phyloP scores from a whole-genome alignment of 2,797 vertebrate species.

The Bradypus variegatus region DNA sequence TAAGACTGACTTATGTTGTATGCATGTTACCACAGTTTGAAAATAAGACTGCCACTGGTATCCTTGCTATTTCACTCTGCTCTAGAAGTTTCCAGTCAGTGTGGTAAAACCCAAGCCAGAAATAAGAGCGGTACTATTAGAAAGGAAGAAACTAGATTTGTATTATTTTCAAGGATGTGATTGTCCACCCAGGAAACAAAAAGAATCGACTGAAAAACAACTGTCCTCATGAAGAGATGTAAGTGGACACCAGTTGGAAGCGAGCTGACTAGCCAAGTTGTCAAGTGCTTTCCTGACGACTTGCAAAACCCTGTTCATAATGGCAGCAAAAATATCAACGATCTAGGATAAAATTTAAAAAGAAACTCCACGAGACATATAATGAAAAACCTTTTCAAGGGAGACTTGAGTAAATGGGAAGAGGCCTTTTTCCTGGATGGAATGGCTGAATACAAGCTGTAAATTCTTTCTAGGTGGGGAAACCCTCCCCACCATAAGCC shows the following conservation, averaged over 20 bases:
- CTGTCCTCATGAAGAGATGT: background rate
- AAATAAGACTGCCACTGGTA: background rate
- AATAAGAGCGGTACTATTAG: background rate
- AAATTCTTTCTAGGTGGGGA: background rate
- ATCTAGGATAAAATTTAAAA: background rate
- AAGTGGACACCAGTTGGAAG: background rate
- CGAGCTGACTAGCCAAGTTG: too few species aligned
- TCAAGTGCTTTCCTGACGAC: background rate
- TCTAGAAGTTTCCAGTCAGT: background rate
- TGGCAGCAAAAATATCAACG: background rate
- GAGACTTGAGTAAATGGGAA: background rate
- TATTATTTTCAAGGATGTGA: background rate
- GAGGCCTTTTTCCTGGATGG: background rate
- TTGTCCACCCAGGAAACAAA: background rate
- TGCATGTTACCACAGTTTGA: too few species aligned
- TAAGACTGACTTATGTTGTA: background rate
- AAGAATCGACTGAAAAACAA: background rate
- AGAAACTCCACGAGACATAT: background rate
- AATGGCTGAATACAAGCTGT: background rate
- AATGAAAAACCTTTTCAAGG: background rate
- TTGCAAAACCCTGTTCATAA: background rate
- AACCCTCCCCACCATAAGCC: background rate
- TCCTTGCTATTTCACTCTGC: background rate
- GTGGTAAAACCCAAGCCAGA: background rate
- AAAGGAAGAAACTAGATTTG: background rate